Conservation (phyloP, 2,113 vertebrate species). For the Myotis brandtii region DNA sequence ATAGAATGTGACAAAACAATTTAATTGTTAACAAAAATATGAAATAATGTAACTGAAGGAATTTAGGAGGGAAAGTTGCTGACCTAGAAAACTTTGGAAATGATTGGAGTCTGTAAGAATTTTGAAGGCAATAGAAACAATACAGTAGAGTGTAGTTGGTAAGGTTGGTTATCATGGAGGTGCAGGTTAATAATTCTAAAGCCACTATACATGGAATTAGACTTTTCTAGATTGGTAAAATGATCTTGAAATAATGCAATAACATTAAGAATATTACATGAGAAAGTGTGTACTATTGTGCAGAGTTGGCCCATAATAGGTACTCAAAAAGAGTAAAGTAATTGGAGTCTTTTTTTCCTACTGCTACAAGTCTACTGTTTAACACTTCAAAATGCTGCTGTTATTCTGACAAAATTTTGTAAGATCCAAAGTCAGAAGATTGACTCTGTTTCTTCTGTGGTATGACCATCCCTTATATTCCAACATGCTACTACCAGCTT, state of each 20-base stretch:
- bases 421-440: not conserved
- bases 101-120: not conserved
- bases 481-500: fast-evolving
- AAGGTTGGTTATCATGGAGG: not conserved
- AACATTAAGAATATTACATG: not conserved
- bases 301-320: not conserved
- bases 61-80: not conserved
- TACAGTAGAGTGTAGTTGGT: not conserved
- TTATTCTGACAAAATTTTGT: not conserved
- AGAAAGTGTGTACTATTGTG: fast-evolving
- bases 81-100: not conserved
- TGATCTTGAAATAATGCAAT: not conserved
- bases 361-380: not conserved
- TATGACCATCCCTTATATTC: not conserved
- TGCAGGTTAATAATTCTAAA: not conserved
- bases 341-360: not conserved
- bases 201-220: no score
- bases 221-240: not conserved
- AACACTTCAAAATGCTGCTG: not conserved
- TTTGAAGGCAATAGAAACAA: not conserved
- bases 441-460: fast-evolving
- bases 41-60: not conserved
- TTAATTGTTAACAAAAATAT: not conserved
- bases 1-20: not conserved
- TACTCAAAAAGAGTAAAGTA: not conserved